These are phyloP conservation scores for Lysiphlebus fabarum DNA, from an alignment of 1,140 invertebrate genomes.

Conservation along the genomic window DNA sequence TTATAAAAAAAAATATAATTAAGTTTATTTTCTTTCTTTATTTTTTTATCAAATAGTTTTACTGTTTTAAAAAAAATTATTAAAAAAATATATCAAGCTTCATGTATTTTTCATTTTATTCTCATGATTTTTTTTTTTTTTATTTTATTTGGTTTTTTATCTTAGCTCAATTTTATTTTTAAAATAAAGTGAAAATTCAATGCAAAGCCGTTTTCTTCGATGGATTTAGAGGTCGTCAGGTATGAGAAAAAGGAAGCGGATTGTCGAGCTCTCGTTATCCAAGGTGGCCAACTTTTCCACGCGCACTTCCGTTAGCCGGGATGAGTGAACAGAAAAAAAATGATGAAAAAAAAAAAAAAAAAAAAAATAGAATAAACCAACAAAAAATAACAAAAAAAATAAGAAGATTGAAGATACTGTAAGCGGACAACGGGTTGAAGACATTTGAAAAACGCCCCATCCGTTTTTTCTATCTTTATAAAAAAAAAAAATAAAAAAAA, in stretches of 20 bases:
- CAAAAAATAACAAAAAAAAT: neutral
- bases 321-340: neutral
- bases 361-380: too few species aligned
- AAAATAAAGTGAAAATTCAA: slow-evolving; percentile 3
- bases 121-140: too few species aligned
- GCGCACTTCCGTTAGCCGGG: neutral
- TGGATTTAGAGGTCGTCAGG: slow-evolving; percentile 5
- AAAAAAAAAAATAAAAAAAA: too few species aligned
- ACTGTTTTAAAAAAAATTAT: too few species aligned
- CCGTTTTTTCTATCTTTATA: slow-evolving; percentile 35
- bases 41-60: too few species aligned
- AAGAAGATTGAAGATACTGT: neutral
- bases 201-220: slow-evolving; percentile 6
- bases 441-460: slow-evolving; percentile 42
- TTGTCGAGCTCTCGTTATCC: slow-evolving; percentile 12
- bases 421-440: slow-evolving; percentile 20
- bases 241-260: slow-evolving; percentile 3
- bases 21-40: too few species aligned
- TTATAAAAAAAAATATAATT: too few species aligned
- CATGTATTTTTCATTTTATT: too few species aligned
- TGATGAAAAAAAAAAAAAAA: neutral
- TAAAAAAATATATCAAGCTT: too few species aligned
- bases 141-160: too few species aligned
- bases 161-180: too few species aligned
- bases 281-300: slow-evolving; percentile 10